These are phyloP conservation scores for Porites rus DNA, from an alignment of 92 coral and sea anemone species.

Conservation along the genomic window DNA sequence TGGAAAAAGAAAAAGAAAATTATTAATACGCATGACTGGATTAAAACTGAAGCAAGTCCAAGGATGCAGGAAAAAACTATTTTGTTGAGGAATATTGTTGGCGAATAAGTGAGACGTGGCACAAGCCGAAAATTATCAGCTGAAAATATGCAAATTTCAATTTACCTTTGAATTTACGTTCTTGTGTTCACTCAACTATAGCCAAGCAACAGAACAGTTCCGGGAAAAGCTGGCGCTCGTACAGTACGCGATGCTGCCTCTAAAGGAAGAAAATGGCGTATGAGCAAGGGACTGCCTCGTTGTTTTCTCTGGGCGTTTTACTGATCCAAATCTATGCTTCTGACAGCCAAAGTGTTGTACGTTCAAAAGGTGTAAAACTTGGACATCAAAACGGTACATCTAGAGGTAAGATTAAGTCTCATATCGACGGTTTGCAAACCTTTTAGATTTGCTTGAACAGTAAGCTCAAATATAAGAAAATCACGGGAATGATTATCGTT, in stretches of 20 bases:
- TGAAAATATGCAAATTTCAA: conserved; percentile 13
- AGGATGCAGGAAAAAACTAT: not conserved
- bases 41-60: not conserved
- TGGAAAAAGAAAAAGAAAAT: no score
- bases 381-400: not conserved
- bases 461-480: no score
- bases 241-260: not conserved
- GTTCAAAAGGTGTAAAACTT: not conserved
- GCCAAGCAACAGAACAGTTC: conserved; percentile 1
- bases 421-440: not conserved
- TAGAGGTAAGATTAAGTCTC: conserved; percentile 11
- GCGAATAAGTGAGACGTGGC: not conserved
- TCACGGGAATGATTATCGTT: no score
- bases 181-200: conserved; percentile 5
- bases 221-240: conserved; percentile 2
- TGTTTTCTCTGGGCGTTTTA: conserved; percentile 2
- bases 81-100: not conserved
- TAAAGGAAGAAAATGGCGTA: conserved; percentile 21
- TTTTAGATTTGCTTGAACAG: not conserved
- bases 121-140: not conserved
- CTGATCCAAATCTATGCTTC: not conserved
- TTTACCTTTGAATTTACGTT: not conserved
- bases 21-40: not conserved
- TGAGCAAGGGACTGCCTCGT: not conserved
- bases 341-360: not conserved